Conservation (phyloP, 2,888 invertebrate species). For the Chrysina gloriosa region DNA sequence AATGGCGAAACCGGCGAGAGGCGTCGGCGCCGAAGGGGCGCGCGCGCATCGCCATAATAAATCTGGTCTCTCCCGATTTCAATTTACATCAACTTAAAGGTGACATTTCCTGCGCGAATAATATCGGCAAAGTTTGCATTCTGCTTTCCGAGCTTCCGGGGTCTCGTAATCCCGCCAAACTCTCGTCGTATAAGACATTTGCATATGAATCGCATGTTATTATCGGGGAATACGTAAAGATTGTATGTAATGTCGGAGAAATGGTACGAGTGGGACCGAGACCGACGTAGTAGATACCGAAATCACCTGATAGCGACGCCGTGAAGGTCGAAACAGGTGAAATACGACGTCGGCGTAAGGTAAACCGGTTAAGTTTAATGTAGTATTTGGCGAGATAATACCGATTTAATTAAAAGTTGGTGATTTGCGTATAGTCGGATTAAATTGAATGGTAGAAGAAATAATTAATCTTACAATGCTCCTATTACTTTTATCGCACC, state of each 20-base stretch:
- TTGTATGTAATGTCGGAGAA: conserved; percentile 4
- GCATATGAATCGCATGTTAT: conserved; percentile 37
- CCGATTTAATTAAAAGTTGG: conserved; percentile 21
- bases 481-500: background rate
- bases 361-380: conserved; percentile 28
- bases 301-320: conserved; percentile 23
- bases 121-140: conserved; percentile 30
- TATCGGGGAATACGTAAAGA: conserved; percentile 35
- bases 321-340: conserved; percentile 19
- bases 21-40: background rate
- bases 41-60: conserved; percentile 16
- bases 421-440: conserved; percentile 3
- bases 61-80: conserved; percentile 33
- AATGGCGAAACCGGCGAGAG: conserved; percentile 1
- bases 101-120: conserved; percentile 36
- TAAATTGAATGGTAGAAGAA: background rate
- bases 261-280: conserved; percentile 2
- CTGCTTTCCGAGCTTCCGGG: conserved; percentile 25
- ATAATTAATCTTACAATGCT: background rate
- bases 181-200: conserved; percentile 31
- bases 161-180: conserved; percentile 28
- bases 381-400: conserved; percentile 6
- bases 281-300: background rate
- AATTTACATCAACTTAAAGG: conserved; percentile 37
- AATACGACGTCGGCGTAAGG: conserved; percentile 24